Conservation (phyloP, 2,888 invertebrate genomes). For the Cheilosia scutellata region DNA sequence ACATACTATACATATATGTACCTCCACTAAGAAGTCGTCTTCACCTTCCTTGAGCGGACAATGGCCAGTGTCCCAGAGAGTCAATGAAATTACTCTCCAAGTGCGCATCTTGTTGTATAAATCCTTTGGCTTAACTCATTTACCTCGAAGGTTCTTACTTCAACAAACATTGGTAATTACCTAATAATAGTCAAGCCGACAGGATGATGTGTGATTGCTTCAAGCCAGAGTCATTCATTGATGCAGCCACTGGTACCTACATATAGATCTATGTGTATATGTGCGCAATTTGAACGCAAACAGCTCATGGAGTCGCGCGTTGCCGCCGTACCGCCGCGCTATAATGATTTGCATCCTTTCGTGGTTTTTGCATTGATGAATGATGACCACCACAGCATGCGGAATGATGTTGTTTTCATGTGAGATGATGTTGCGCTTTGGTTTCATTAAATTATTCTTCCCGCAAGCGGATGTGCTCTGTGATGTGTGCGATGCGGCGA, state of each 20-base stretch:
- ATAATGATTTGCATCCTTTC: constrained; percentile 75
- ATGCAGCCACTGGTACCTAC: neutral
- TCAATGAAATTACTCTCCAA: constrained; percentile 56
- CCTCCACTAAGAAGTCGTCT: neutral
- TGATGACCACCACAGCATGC: constrained; percentile 67
- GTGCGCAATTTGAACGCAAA: neutral
- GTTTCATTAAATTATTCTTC: constrained; percentile 70
- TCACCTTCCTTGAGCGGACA: constrained; percentile 12
- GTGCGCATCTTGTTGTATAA: constrained; percentile 8
- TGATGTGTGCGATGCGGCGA: neutral
- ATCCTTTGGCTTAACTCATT: constrained; percentile 45
- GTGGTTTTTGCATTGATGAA: constrained; percentile 73
- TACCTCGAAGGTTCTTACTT: constrained; percentile 66
- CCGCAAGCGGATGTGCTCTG: constrained; percentile 53
- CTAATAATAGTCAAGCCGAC: constrained; percentile 76
- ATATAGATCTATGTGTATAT: neutral
- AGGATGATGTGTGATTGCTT: constrained; percentile 76
- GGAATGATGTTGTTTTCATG: constrained; percentile 55
- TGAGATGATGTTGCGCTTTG: constrained; percentile 63
- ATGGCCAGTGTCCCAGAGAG: constrained; percentile 42
- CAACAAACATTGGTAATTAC: constrained; percentile 75
- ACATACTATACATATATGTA: neutral
- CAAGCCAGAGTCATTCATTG: constrained; percentile 65
- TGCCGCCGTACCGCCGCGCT: neutral
- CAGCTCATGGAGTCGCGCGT: neutral